Evolutionary conservation across 2,888 invertebrate genomes (phyloP).

Genomic region (Pecten maximus): DNA sequence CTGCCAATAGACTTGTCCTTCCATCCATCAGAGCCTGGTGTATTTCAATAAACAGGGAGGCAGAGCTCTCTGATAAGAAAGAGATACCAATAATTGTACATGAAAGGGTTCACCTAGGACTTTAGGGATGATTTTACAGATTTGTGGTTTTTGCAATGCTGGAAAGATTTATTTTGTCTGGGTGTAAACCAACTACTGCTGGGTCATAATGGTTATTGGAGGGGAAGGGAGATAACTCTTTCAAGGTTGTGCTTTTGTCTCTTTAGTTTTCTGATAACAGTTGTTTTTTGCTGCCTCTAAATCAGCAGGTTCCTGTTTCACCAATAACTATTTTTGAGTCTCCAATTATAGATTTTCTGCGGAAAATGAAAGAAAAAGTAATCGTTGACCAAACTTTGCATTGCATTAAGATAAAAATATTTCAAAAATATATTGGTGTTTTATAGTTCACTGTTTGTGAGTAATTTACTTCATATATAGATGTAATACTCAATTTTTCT

Average conservation of each 20-base stretch:
- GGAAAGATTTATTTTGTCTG: not conserved
- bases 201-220: constrained; percentile 7
- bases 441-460: too few species aligned
- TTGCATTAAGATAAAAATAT: too few species aligned
- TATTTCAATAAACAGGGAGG: not conserved
- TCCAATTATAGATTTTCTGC: too few species aligned
- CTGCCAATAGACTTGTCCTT: not conserved
- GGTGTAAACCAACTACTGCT: not conserved
- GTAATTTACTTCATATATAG: too few species aligned
- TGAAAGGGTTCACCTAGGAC: constrained; percentile 25
- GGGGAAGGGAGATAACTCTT: constrained; percentile 19
- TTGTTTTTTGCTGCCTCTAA: not conserved
- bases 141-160: not conserved
- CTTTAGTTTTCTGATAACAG: not conserved
- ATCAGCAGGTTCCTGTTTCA: not conserved
- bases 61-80: not conserved
- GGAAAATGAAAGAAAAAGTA: too few species aligned
- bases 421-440: too few species aligned
- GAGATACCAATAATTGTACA: constrained; percentile 13
- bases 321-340: too few species aligned
- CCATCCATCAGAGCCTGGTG: not conserved
- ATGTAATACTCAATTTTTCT: too few species aligned
- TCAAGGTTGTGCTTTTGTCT: not conserved
- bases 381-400: too few species aligned
- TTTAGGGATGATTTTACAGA: constrained; percentile 1